Evolutionary conservation across 2,888 invertebrate genomes (phyloP), one percentile per base, ranked within the genome.

Genomic region (Argyresthia albistria): DNA sequence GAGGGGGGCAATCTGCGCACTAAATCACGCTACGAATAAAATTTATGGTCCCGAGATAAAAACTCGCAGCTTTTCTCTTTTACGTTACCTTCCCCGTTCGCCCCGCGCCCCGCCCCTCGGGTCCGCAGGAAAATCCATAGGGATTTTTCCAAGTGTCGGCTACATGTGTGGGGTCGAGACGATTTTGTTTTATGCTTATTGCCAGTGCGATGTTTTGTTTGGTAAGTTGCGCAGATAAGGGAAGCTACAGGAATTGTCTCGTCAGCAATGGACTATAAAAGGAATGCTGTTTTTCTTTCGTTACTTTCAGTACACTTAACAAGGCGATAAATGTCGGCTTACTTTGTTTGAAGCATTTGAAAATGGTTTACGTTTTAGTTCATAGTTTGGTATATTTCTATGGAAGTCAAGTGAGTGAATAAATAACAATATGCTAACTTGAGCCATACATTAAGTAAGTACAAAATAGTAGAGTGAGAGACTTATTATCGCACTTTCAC

Each of bases 21-120:
- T 88, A 88, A 88, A 88, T 88, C 88, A 88, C 88, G 88, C 84
- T 88, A 82, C 88, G 88, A 88, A 88, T 88, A 88, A 88, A 88
- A 88, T 88, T 88, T 88, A 88, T 88, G 88, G 88, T 82, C 84
- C 84, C 87, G 87, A 88, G 88, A 88, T 88, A 88, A 88, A 88
- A 88, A 88, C 88, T 88, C 88, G 88, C 87, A 88, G 88, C 88
- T 88, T 88, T 88, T 88, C 88, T 88, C 88, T 88, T 88, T 88
- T 88, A 87, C 86, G 86, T 86, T 84, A 83, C 80, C 84, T 82
- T 78, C 76, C 79, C 75, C 70, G 66, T 58, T 60, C 60, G 51
- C 64, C 62, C 60, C 59, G 64, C 55, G 60, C 59, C 64, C 59
- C 58, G 59, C 60, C 60, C 64, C 63, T 25, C 25, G 25, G 60